Evolutionary conservation across 2,797 vertebrate genomes (phyloP).

Genomic region (Alfaro cultratus): DNA sequence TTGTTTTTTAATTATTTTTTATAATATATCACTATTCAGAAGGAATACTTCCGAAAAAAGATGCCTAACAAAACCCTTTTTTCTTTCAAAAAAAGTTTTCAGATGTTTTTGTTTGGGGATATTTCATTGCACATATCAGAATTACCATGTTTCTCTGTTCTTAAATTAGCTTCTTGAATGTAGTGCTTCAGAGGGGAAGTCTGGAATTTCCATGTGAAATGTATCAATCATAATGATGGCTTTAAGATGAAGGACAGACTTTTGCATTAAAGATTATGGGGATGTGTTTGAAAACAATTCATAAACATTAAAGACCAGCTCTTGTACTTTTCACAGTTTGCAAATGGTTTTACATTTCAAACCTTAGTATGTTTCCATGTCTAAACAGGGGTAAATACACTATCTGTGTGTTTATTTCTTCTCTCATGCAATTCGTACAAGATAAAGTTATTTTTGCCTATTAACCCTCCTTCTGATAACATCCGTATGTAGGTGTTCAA

Average conservation of each 20-base stretch:
- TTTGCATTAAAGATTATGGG: background rate
- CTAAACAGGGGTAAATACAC: background rate
- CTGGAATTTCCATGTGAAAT: background rate
- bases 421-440: constrained; percentile 3
- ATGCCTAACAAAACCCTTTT: background rate
- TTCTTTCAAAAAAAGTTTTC: background rate
- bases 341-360: background rate
- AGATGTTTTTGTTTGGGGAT: background rate
- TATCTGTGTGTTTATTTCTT: constrained; percentile 6
- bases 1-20: background rate
- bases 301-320: background rate
- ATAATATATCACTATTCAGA: background rate
- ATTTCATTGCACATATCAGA: background rate
- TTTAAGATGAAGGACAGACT: background rate
- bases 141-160: background rate
- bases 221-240: background rate
- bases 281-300: background rate
- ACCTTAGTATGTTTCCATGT: background rate
- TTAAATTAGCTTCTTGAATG: background rate
- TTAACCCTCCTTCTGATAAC: constrained; percentile 5
- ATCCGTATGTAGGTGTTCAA: constrained; percentile 34
- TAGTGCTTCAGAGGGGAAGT: background rate
- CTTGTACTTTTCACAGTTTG: background rate
- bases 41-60: background rate
- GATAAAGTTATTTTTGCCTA: constrained; percentile 8